These are phyloP conservation scores for Hydractinia echinata DNA, from an alignment of 30 jellyfish, hydroid and myxozoan species.

Conservation along the genomic window DNA sequence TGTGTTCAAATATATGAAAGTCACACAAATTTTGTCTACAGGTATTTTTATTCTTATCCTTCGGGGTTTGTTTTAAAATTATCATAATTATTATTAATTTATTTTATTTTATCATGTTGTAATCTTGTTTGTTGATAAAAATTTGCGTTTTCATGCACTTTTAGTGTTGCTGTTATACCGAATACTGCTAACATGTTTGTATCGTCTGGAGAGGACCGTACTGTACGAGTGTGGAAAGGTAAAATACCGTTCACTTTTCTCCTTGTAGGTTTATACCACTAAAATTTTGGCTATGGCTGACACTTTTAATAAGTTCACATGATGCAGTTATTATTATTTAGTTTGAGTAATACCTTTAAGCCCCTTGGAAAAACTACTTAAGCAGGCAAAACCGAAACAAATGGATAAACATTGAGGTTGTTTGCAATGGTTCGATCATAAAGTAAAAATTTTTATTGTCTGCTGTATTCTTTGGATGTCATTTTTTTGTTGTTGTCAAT, in stretches of 20 bases:
- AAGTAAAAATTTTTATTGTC: too few relatives aligned
- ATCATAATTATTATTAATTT: not conserved
- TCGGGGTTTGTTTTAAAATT: not conserved
- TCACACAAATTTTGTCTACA: slow-evolving; percentile 67
- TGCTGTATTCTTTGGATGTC: too few relatives aligned
- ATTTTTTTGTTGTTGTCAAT: too few relatives aligned
- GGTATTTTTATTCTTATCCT: slow-evolving; percentile 27
- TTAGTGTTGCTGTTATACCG: slow-evolving; percentile 45
- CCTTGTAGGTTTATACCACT: not conserved
- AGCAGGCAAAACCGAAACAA: too few relatives aligned
- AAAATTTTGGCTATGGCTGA: not conserved
- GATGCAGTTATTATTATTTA: not conserved
- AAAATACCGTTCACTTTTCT: not conserved
- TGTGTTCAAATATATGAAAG: slow-evolving; percentile 61
- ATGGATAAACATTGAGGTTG: too few relatives aligned
- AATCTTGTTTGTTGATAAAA: not conserved
- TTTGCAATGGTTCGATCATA: too few relatives aligned
- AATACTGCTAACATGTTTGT: slow-evolving; percentile 45
- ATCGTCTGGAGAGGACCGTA: slow-evolving; percentile 77
- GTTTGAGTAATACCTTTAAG: too few relatives aligned
- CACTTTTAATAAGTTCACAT: not conserved
- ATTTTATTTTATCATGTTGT: not conserved
- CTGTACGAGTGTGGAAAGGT: slow-evolving; percentile 76
- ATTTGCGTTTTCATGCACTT: not conserved
- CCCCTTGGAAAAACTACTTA: too few relatives aligned